phyloP scores from a whole-genome alignment of 30 jellyfish, hydroid and myxozoan genomes.

The Pseudorhiza aurosa region DNA sequence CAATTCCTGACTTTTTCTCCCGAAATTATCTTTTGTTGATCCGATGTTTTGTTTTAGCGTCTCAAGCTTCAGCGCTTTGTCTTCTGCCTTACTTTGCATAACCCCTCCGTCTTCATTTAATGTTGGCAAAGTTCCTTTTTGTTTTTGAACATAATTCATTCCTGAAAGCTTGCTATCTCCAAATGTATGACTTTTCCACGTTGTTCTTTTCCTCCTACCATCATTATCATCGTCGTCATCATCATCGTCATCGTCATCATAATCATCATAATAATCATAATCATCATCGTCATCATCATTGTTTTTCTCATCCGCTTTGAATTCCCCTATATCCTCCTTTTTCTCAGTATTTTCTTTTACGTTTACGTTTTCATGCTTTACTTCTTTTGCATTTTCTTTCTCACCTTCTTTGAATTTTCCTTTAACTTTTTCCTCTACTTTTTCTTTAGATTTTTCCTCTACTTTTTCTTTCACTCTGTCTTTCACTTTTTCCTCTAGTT shows the following conservation, averaged over 20 bases:
- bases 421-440: not conserved
- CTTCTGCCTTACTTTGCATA: not conserved
- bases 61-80: not conserved
- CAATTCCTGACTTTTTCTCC: slow-evolving; percentile 39
- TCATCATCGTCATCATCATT: too few species aligned
- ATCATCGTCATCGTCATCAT: too few species aligned
- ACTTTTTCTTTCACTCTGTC: not conserved
- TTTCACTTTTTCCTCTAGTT: not conserved
- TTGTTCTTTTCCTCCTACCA: not conserved
- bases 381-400: not conserved
- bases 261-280: too few species aligned
- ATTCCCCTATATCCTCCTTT: not conserved
- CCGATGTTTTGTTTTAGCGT: slow-evolving; percentile 42
- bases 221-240: too few species aligned
- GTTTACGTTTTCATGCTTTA: too few species aligned
- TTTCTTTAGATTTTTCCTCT: not conserved
- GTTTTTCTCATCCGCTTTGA: too few species aligned
- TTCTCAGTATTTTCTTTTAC: not conserved
- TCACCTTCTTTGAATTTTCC: not conserved
- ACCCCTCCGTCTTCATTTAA: not conserved
- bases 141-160: not conserved
- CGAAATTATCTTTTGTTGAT: slow-evolving; percentile 34
- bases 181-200: not conserved
- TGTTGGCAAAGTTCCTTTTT: not conserved
- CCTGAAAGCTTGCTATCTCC: not conserved